Percentiles rank a stretch among this genome's conserved stretches.
phyloP scores from a whole-genome alignment of 2,888 invertebrate genomes.

The Lasioglossum morio region DNA sequence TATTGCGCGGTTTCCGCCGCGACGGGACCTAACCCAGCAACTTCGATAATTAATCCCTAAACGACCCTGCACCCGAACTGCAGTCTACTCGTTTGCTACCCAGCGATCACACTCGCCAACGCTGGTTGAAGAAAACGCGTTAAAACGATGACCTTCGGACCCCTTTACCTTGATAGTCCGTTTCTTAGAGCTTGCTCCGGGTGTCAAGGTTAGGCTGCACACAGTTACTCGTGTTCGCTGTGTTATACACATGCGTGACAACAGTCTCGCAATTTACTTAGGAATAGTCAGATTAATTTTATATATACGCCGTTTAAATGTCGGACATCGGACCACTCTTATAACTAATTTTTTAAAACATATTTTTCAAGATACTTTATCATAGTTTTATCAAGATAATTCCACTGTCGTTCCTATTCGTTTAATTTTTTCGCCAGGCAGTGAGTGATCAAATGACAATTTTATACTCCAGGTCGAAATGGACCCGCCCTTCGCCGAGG shows the following conservation, averaged over 20 bases:
- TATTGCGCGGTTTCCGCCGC: constrained; percentile 8
- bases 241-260: background rate
- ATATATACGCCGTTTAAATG: no score
- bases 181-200: constrained; percentile 1
- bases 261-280: background rate
- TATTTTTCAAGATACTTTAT: background rate
- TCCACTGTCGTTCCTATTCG: background rate
- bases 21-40: constrained; percentile 30
- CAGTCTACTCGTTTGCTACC: background rate
- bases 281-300: background rate
- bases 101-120: background rate
- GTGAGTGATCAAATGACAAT: background rate
- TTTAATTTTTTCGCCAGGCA: background rate
- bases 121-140: constrained; percentile 16
- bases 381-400: no score
- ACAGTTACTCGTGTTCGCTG: background rate
- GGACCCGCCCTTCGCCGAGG: background rate
- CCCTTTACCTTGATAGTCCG: constrained; percentile 7
- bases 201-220: background rate
- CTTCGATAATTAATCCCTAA: constrained; percentile 52
- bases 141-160: constrained; percentile 17
- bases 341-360: no score
- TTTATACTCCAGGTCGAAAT: background rate
- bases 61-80: background rate
- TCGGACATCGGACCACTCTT: background rate